Evolutionary conservation across 1,140 invertebrate species (phyloP), one percentile per base, ranked within the genome.

Genomic region (Nixonia krombeini): DNA sequence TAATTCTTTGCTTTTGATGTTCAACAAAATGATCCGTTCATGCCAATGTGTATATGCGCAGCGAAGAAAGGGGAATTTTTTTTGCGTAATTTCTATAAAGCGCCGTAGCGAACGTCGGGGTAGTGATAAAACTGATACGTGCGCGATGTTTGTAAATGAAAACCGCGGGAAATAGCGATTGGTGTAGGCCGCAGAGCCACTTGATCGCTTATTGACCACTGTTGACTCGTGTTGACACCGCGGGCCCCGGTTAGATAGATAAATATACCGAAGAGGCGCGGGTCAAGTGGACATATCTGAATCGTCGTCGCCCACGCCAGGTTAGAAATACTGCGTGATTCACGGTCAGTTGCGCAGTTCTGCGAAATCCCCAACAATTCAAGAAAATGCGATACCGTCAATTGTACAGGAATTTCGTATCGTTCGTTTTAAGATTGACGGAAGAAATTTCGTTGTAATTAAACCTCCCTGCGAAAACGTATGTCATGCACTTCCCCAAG

Each of bases 211-310:
- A 83, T 83, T 84, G 81, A 84, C 80, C 81, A 83, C 78, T 85
- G 82, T 84, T 85, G 83, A 84, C 83, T 84, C 58, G 80, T 85
- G 83, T 85, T 85, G 83, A 85, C 83, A 84, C 82, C 81, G 78
- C 83, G 81, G 78, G 83, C 80, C 77, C 81, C 81, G 68, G 77
- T 81, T 83, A 82, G 79, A 52, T 82, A 72, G 80, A 83, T 84
- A 83, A 82, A 84, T 82, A 83, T 74, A 78, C 70, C 68, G 65
- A 74, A 68, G 72, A 75, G 75, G 65, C 77, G 68, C 74, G 71
- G 80, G 80, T 84, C 81, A 84, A 83, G 78, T 82, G 76, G 80
- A 74, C 79, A 72, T 55, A 80, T 83, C 73, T 79, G 73, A 80
- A 66, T 69, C 55, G 65, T 55, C 37, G 47, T 75, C 82, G 80